A percentile compares a stretch with the other conserved stretches of the same genome.
Evolutionary conservation across 2,113 vertebrate genomes (phyloP).

Genomic region (Prietella phreatophila): DNA sequence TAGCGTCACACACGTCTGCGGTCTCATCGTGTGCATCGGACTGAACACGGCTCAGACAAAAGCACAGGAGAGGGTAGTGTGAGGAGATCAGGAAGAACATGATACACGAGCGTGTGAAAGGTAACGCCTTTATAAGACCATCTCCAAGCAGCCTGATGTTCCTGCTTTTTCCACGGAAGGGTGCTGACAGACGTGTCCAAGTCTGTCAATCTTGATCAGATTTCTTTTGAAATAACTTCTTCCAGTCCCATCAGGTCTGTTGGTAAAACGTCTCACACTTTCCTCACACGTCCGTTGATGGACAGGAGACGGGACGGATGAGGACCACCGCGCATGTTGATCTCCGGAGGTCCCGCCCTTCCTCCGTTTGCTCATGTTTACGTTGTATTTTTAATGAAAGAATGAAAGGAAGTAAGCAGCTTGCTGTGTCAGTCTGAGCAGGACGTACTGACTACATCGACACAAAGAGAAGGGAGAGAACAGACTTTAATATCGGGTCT

Average conservation of each 20-base stretch:
- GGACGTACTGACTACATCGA: background rate
- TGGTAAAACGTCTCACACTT: background rate
- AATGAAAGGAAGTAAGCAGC: constrained; percentile 21
- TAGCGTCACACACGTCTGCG: too few species aligned
- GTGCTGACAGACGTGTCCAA: too few species aligned
- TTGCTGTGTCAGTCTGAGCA: background rate
- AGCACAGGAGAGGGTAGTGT: too few species aligned
- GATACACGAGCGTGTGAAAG: too few species aligned
- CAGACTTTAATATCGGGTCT: background rate
- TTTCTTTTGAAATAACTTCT: background rate
- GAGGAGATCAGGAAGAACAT: too few species aligned
- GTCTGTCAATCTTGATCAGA: background rate
- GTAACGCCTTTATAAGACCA: too few species aligned
- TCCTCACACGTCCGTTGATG: background rate
- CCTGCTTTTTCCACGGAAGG: too few species aligned
- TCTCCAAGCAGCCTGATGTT: too few species aligned
- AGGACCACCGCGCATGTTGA: background rate
- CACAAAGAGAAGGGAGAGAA: background rate
- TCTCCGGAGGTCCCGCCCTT: background rate
- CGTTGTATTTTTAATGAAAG: background rate
- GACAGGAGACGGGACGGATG: background rate
- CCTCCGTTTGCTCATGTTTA: background rate
- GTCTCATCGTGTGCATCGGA: too few species aligned
- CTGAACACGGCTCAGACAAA: too few species aligned
- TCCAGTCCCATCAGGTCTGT: background rate